Evolutionary conservation across 2,797 vertebrate genomes (phyloP), one percentile per base, ranked within the genome.

Genomic region (Chiroxiphia lanceolata): DNA sequence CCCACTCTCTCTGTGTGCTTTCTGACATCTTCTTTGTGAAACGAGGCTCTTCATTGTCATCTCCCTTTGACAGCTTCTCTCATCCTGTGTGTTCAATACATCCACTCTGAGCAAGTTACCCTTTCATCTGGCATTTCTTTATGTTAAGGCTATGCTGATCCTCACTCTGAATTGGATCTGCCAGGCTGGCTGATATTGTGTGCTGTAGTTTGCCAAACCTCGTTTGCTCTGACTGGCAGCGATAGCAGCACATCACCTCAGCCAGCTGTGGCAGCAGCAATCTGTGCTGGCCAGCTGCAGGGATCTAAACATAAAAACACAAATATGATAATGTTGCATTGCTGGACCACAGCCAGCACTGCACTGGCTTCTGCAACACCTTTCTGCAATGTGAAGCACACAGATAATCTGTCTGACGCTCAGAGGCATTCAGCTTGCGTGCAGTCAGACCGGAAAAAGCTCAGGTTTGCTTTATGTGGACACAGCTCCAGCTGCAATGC

Each of bases 51-150:
- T 95, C 85, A 70, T 56, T 95, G 87, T 94, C 88, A 71, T 87
- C 65, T 54, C 79, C 75, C 56, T 89, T 81, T 92, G 80, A 93
- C 87, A 97, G 84, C 47, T 91, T 78, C 76, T 96, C 94, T 93
- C 70, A 93, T 93, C 91, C 82, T 20, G 2, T 84, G 9, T 14
- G 5, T 96, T 93, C 84, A 86, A 42, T 56, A 84, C 77, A 90
- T 75, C 80, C 2, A 0, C 59, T 86, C 72, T 67, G 69, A 86
- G 76, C 83, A 67, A 88, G 84, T 78, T 63, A 78, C 65, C 89
- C 92, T 94, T 94, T 88, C 76, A 82, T 86, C 65, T 90, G 83
- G 69, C 54, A 65, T 91, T 93, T 93, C 87, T 92, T 94, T 93
- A 81, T 91, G 72, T 65, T 93, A 82, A 91, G 80, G 76, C 61